Evolutionary conservation across 2,113 vertebrate genomes (phyloP).

Genomic region (Pelusios castaneus): DNA sequence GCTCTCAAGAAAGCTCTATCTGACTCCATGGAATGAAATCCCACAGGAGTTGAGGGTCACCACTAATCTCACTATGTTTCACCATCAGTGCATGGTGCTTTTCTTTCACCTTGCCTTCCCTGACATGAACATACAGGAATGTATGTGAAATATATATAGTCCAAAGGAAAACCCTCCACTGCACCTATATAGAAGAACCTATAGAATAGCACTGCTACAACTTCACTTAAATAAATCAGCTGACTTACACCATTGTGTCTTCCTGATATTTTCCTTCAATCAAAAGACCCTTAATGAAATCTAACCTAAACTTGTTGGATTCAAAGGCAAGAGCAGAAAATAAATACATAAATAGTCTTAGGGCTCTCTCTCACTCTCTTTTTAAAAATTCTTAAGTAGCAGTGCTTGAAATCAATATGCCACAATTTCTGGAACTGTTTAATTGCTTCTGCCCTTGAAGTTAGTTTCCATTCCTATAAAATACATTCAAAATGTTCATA

Average conservation of each 20-base stretch:
- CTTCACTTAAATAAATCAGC: background rate
- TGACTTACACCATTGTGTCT: background rate
- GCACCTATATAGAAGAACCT: background rate
- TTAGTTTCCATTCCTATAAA: background rate
- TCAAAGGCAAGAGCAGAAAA: background rate
- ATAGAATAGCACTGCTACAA: accelerated
- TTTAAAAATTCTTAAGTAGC: background rate
- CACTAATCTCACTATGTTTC: background rate
- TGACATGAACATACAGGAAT: background rate
- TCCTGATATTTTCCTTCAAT: background rate
- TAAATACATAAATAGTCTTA: accelerated
- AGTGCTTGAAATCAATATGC: background rate
- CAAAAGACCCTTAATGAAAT: background rate
- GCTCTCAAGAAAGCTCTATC: background rate
- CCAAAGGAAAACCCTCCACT: background rate
- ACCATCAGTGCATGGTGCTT: background rate
- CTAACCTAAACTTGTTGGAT: accelerated
- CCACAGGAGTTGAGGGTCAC: background rate
- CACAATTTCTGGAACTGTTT: background rate
- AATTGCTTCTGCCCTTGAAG: background rate
- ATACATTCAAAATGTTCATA: background rate
- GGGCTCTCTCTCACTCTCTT: too few relatives aligned
- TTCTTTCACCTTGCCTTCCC: background rate
- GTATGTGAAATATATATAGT: background rate
- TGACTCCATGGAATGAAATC: background rate